Base-by-base conservation (phyloP, 2,888 invertebrate genomes). In the Ennomos quercinarius region DNA sequence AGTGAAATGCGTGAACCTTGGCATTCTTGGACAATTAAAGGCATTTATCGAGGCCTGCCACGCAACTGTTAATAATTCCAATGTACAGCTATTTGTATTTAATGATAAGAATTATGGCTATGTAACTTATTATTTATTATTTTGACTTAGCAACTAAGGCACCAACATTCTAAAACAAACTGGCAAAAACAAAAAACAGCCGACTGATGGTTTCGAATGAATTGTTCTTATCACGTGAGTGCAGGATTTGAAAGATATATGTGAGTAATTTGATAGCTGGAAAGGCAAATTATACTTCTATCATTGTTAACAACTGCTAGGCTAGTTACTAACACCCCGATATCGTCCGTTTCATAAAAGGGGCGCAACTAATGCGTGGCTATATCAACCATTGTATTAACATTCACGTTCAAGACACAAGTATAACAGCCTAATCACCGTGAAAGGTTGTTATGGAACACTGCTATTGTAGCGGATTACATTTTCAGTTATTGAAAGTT, bases 1-100 rank as follows among this genome's bases (percentile, higher is more conserved):
- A 69, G 73, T 51, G 60, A 74, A 76, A 74, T 64, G 67, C 44
- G 12, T 48, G 49, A 56, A 59, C 79, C 77, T 78, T 76, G 72
- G 68, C 74, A 76, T 78, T 74, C 72, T 68, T 71, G 68, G 67
- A 68, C 70, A 62, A 70, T 59, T 49, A 54, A 11, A 46, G 11
- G 8, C 50, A 51, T 39, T 54, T 47, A 51, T 42, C 42, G 59
- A 50, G 50, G 50, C 42, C 35, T 12, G 45, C 41, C 59, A 54
- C 49, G 45, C 54, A 13, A 43, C 54, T 9, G 10, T 53, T 54
- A 40, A 48, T 27, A 17, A 40, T 27, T 48, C 36, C 50, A 54
- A 43, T 39, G 46, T 42, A 10, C 45, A 49, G 41, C 17, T 45
- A 46, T 46, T 60, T 35, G 34, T 42, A 34, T 36, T 53, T 48